Percentiles rank a stretch among this genome's conserved stretches.
These are phyloP conservation scores for Selene dorsalis DNA, from an alignment of 2,797 vertebrate genomes.

Conservation along the genomic window DNA sequence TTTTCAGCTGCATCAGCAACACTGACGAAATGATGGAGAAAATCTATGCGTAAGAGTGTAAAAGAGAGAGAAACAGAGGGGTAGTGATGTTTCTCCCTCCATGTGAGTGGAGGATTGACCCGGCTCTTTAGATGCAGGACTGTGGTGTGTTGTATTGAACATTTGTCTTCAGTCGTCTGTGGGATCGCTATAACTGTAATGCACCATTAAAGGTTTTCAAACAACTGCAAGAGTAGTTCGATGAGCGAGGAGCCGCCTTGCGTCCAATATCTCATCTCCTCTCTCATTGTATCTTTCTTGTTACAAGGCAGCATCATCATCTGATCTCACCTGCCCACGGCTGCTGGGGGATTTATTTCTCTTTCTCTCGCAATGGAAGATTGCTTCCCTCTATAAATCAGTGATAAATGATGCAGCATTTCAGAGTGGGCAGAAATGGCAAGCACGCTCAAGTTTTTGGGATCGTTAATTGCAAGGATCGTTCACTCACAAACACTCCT, in stretches of 20 bases:
- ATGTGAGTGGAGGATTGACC: constrained; percentile 7
- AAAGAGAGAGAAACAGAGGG: neutral
- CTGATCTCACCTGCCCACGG: constrained; percentile 24
- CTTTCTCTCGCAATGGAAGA: constrained; percentile 5
- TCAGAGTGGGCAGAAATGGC: constrained; percentile 44
- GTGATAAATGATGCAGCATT: constrained; percentile 56
- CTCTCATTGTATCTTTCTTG: constrained; percentile 15
- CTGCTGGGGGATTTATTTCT: constrained; percentile 9
- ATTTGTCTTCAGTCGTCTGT: neutral
- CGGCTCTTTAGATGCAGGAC: constrained; percentile 1
- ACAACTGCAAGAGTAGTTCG: neutral
- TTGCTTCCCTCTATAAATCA: constrained; percentile 27
- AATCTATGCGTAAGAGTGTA: neutral
- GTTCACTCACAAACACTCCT: constrained; percentile 42
- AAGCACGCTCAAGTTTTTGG: constrained; percentile 37
- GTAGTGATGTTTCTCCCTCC: neutral
- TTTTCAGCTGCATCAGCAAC: constrained; percentile 39
- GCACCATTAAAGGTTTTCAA: constrained; percentile 15
- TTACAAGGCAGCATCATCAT: constrained; percentile 25
- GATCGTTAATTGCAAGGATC: constrained; percentile 58
- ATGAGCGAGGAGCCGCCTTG: neutral
- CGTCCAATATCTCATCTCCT: constrained; percentile 25
- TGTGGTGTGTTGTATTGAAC: neutral
- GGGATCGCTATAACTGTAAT: neutral
- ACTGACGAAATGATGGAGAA: constrained; percentile 10